phyloP scores from a whole-genome alignment of 35 echinoderm and acorn worm genomes.

The Anneissia japonica region DNA sequence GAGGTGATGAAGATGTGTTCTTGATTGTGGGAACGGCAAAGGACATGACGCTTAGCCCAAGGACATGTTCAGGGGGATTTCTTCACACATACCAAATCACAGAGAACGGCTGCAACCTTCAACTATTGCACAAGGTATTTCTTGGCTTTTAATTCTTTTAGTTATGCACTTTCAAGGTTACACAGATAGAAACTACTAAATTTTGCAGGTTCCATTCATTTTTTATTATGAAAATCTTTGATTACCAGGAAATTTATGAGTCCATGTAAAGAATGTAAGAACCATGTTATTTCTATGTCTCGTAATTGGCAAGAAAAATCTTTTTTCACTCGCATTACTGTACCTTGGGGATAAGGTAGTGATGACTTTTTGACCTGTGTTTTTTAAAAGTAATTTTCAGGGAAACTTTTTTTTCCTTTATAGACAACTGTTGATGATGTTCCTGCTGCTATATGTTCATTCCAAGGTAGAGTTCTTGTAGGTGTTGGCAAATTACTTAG shows the following conservation, averaged over 20 bases:
- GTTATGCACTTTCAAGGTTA: no score
- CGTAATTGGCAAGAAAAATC: no score
- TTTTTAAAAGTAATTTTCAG: no score
- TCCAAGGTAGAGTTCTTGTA: constrained; percentile 86
- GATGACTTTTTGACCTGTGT: neutral
- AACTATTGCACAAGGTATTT: constrained; percentile 83
- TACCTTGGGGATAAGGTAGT: neutral
- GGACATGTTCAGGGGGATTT: constrained; percentile 79
- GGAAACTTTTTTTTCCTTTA: neutral
- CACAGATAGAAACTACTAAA: no score
- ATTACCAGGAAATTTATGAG: no score
- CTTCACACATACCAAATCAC: constrained; percentile 78
- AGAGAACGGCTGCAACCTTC: constrained; percentile 73
- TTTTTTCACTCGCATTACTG: neutral
- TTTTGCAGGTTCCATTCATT: no score
- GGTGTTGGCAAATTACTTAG: constrained; percentile 85
- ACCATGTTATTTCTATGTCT: no score
- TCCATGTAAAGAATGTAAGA: no score
- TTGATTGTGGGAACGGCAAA: constrained; percentile 82
- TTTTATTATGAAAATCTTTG: no score
- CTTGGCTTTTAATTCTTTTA: neutral
- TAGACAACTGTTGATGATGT: constrained; percentile 93
- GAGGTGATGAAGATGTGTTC: constrained; percentile 50
- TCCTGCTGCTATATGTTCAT: constrained; percentile 82
- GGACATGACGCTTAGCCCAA: constrained; percentile 78